These are phyloP conservation scores for Pentamera pediparva DNA, from an alignment of 53 echinoderm and acorn worm genomes.

Conservation along the genomic window DNA sequence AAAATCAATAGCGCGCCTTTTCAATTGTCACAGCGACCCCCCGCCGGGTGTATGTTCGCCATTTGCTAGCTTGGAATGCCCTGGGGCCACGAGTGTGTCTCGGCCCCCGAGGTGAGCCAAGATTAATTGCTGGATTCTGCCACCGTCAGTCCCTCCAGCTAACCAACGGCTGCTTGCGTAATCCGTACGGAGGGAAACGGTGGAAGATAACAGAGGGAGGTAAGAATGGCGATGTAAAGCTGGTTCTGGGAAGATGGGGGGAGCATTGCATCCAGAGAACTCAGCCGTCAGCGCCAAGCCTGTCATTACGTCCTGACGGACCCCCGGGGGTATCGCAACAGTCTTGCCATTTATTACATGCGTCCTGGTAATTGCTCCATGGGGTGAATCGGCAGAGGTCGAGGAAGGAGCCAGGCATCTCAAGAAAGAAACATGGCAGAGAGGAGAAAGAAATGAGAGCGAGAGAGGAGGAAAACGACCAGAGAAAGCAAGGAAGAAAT, in stretches of 20 bases:
- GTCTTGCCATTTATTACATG: slow-evolving; percentile 38
- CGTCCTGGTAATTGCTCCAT: slow-evolving; percentile 36
- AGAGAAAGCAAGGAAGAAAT: not conserved
- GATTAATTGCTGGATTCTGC: slow-evolving; percentile 29
- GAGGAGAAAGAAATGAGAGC: slow-evolving; percentile 7
- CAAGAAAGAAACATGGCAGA: slow-evolving; percentile 27
- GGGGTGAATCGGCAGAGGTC: slow-evolving; percentile 25
- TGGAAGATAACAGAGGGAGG: slow-evolving; percentile 23
- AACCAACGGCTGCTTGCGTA: slow-evolving; percentile 30
- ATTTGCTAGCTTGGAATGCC: slow-evolving; percentile 26
- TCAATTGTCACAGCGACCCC: slow-evolving; percentile 34
- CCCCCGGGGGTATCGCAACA: slow-evolving; percentile 34
- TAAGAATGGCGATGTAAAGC: too few species aligned
- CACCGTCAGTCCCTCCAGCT: slow-evolving; percentile 26
- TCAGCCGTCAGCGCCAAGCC: slow-evolving; percentile 24
- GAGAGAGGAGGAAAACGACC: not conserved
- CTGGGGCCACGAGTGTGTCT: slow-evolving; percentile 25
- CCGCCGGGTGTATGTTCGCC: slow-evolving; percentile 20
- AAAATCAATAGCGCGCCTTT: slow-evolving; percentile 29
- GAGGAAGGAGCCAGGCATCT: too few species aligned
- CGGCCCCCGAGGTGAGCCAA: slow-evolving; percentile 16
- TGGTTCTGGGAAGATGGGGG: too few species aligned
- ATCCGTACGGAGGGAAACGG: slow-evolving; percentile 26
- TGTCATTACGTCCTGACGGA: slow-evolving; percentile 35
- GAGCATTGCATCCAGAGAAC: slow-evolving; percentile 24